Conservation (phyloP, 2,113 vertebrate species). For the Nannospalax galili region DNA sequence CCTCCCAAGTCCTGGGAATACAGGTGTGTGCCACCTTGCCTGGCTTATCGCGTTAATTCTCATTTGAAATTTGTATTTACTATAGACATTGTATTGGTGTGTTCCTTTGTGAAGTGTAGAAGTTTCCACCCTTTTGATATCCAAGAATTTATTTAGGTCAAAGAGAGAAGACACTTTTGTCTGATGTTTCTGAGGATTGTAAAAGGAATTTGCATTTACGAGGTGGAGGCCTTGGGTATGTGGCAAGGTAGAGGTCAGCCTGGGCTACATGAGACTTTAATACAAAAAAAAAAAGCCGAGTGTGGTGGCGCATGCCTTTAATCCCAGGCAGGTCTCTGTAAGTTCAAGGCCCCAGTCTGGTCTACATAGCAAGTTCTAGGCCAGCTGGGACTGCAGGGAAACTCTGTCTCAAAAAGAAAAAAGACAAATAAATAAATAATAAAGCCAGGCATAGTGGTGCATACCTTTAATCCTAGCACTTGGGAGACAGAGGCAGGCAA, state of each 20-base stretch:
- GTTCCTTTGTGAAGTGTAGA: neutral
- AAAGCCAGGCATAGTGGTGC: neutral
- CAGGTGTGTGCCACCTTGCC: too few species aligned
- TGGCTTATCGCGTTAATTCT: neutral
- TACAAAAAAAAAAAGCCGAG: neutral
- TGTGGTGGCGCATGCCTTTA: too few species aligned
- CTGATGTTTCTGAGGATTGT: slow-evolving; percentile 10
- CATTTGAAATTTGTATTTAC: neutral
- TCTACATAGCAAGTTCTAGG: too few species aligned
- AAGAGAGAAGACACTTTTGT: neutral
- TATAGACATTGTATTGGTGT: neutral
- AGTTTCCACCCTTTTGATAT: neutral
- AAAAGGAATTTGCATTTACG: neutral
- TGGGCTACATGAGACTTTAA: neutral
- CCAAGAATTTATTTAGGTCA: neutral
- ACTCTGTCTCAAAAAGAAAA: too few species aligned
- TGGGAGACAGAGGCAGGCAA: neutral
- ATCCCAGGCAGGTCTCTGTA: too few species aligned
- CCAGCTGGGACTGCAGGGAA: too few species aligned
- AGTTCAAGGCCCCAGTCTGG: too few species aligned
- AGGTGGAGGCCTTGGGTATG: neutral
- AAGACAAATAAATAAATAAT: too few species aligned
- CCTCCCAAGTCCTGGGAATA: neutral
- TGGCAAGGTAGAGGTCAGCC: neutral
- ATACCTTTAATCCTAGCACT: neutral